Evolutionary conservation across 2,888 invertebrate genomes (phyloP).

Genomic region (Limnephilus rhombicus): DNA sequence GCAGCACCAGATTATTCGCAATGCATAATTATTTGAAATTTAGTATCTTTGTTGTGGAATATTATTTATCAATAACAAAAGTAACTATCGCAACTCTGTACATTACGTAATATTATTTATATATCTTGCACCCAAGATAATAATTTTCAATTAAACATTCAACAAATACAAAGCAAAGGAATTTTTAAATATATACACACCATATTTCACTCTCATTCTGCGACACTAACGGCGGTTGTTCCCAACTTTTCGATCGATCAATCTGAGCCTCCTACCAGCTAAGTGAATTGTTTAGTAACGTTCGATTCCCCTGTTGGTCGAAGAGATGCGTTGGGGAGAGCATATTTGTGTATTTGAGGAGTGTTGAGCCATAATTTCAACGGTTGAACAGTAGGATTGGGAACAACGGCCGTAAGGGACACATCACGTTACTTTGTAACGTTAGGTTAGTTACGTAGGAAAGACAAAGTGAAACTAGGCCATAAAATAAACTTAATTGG

Average conservation of each 20-base stretch:
- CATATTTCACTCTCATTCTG: neutral
- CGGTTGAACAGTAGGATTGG: too few relatives aligned
- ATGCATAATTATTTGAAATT: neutral
- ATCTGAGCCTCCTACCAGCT: too few relatives aligned
- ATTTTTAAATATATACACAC: too few relatives aligned
- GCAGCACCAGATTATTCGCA: neutral
- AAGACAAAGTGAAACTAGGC: neutral
- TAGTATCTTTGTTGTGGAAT: neutral
- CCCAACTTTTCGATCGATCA: too few relatives aligned
- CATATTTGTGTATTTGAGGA: too few relatives aligned
- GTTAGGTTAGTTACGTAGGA: neutral
- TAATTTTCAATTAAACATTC: neutral
- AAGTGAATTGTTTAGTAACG: too few relatives aligned
- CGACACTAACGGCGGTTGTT: neutral
- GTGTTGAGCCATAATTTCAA: too few relatives aligned
- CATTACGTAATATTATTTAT: neutral
- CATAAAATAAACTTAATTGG: neutral
- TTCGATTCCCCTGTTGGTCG: too few relatives aligned
- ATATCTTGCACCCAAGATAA: neutral
- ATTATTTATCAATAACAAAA: neutral
- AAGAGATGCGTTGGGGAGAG: too few relatives aligned
- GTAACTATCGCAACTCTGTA: neutral
- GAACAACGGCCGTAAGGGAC: too few relatives aligned
- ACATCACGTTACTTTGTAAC: neutral
- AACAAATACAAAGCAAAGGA: neutral